phyloP scores from a whole-genome alignment of 2,797 vertebrate genomes.

The Rallus crepitans region DNA sequence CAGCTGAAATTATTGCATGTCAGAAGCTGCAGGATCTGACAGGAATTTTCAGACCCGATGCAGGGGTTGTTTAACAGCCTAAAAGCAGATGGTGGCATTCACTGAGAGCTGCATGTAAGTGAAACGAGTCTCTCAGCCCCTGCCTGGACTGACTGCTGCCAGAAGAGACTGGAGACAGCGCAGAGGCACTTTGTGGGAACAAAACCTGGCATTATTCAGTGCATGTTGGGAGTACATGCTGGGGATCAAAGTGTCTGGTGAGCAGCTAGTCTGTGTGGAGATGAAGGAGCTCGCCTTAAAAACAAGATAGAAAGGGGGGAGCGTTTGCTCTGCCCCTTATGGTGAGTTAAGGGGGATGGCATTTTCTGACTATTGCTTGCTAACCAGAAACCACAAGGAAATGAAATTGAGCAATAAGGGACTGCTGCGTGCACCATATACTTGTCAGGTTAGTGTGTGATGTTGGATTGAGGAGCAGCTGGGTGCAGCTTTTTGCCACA shows the following conservation, averaged over 20 bases:
- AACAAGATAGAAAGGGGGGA: neutral
- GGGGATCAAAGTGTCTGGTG: conserved; percentile 3
- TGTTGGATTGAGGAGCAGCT: neutral
- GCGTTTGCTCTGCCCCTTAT: neutral
- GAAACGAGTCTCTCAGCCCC: neutral
- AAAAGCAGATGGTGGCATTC: conserved; percentile 13
- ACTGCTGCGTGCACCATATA: conserved; percentile 7
- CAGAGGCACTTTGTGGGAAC: neutral
- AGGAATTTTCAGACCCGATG: neutral
- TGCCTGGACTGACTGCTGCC: conserved; percentile 11
- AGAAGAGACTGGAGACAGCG: neutral
- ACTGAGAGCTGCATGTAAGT: neutral
- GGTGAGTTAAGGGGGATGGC: neutral
- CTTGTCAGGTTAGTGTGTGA: neutral
- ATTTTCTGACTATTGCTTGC: conserved; percentile 25
- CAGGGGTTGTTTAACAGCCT: conserved; percentile 33
- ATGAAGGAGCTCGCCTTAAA: neutral
- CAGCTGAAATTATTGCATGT: neutral
- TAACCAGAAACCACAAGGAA: conserved; percentile 24
- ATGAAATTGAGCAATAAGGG: conserved; percentile 23
- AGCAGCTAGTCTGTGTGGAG: neutral
- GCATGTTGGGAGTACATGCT: neutral
- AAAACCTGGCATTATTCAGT: conserved; percentile 20
- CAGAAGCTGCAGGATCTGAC: neutral
- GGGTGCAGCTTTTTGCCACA: neutral